These are phyloP conservation scores for Tubiluchus corallicola DNA, from an alignment of 2,888 invertebrate genomes.

Conservation along the genomic window DNA sequence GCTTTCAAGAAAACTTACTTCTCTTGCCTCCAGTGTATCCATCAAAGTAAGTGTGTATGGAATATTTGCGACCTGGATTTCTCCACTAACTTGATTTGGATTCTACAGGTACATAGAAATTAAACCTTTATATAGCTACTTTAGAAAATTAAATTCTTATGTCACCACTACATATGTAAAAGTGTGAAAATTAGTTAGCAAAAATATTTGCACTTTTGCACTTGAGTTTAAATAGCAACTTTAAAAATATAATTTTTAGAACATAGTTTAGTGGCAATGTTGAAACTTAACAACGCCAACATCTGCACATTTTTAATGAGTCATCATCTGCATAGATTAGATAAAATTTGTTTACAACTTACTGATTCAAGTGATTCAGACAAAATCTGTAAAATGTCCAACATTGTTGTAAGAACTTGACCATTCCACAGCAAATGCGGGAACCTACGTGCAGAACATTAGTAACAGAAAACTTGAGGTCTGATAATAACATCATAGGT, in stretches of 20 bases:
- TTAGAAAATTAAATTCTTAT: too few relatives aligned
- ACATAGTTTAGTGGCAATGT: background rate
- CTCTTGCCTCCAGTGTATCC: constrained; percentile 80
- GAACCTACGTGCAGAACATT: too few relatives aligned
- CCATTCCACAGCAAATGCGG: constrained; percentile 96
- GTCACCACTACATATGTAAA: background rate
- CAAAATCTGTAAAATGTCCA: constrained; percentile 79
- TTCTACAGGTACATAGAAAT: too few relatives aligned
- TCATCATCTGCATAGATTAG: too few relatives aligned
- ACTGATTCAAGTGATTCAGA: constrained; percentile 62
- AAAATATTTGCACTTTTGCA: constrained; percentile 6
- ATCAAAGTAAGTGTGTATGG: constrained; percentile 68
- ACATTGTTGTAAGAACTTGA: constrained; percentile 75
- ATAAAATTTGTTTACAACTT: too few relatives aligned
- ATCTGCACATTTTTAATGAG: too few relatives aligned
- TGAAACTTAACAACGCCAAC: background rate
- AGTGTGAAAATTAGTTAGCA: background rate
- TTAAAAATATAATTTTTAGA: constrained; percentile 8
- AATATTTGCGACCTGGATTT: constrained; percentile 62
- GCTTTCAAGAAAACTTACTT: constrained; percentile 35
- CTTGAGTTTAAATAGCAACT: background rate
- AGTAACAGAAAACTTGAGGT: too few relatives aligned
- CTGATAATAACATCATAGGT: too few relatives aligned
- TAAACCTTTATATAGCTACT: too few relatives aligned
- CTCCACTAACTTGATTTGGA: constrained; percentile 77